Evolutionary conservation across 1,140 invertebrate species (phyloP), one percentile per base, ranked within the genome.

Genomic region (Ooceraea biroi): DNA sequence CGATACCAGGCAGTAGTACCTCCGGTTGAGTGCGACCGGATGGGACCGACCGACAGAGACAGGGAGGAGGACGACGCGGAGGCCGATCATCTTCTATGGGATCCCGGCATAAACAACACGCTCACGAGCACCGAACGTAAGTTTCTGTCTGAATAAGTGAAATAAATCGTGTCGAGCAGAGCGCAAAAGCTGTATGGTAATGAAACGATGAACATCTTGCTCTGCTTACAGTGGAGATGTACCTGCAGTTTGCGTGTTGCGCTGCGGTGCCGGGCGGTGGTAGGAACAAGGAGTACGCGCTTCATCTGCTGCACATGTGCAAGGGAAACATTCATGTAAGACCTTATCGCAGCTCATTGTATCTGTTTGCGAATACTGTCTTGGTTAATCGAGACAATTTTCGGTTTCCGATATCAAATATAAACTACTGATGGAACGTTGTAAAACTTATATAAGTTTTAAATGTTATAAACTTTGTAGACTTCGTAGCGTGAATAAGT

Each of bases 201-300:
- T 73, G 8, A 87, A 74, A 27, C 8, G 22, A 58, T 11, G 14
- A 66, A 25, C 12, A 44, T 63, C 17, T 78, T 78, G n/a, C 60
- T 89, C 44, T 36, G 65, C 44, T 95, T 95, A 19, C 94, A 97
- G 97, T 97, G 88, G 96, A 97, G 89, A 97, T 97, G 96, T 98
- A 97, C 94, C 96, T 99, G 94, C 98, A 99, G 92, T 97, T 99
- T 91, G 98, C 98, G 27, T 98, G 98, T 95, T 98, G 98, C 92
- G 97, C 98, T 69, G 97, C 97, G 77, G 96, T 98, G 85, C 97
- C 97, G 44, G 97, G 98, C 74, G 98, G 97, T 85, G 98, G 98
- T 77, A 96, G 97, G 91, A 99, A 99, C 94, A 98, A 98, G 91
- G 99, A 99, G 94, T 98, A 98, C 91, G 98, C 98, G 82, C 95